Conservation (phyloP, 1,140 invertebrate genomes). For the Drosophila guanche region DNA sequence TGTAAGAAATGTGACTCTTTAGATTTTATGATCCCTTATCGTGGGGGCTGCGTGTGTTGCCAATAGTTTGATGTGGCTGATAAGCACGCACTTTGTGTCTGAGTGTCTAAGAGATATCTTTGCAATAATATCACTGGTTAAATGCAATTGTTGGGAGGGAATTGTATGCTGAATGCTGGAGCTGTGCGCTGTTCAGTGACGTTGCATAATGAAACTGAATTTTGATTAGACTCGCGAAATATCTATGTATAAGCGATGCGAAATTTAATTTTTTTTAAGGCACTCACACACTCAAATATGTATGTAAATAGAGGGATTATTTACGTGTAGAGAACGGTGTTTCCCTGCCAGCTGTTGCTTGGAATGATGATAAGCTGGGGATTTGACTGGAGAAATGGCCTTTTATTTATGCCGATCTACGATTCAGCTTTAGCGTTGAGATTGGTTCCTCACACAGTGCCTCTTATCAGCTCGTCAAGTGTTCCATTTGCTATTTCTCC, state of each 20-base stretch:
- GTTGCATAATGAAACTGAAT: conserved; percentile 72
- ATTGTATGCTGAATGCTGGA: conserved; percentile 31
- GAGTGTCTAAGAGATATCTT: conserved; percentile 1
- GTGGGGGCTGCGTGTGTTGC: conserved; percentile 11
- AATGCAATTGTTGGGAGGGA: conserved; percentile 51
- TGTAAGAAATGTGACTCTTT: conserved; percentile 26
- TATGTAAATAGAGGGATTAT: conserved; percentile 5
- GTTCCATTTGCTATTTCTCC: no score
- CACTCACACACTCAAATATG: conserved; percentile 39
- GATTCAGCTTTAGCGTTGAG: no score
- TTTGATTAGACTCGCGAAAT: conserved; percentile 30
- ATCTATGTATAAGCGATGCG: conserved; percentile 22
- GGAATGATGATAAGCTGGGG: neutral
- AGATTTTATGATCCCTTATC: conserved; percentile 14
- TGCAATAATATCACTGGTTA: conserved; percentile 48
- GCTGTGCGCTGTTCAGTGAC: conserved; percentile 43
- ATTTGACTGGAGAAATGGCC: neutral
- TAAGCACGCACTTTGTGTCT: conserved; percentile 42
- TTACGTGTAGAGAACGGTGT: neutral
- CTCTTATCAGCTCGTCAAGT: no score
- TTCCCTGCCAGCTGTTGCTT: neutral
- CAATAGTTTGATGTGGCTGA: conserved; percentile 17
- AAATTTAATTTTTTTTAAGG: conserved; percentile 51
- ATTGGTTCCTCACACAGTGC: no score
- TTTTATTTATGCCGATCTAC: no score